Percentiles rank a stretch among this genome's conserved stretches.
These are phyloP conservation scores for Zoanthus sansibaricus DNA, from an alignment of 92 coral and sea anemone species.

Conservation along the genomic window DNA sequence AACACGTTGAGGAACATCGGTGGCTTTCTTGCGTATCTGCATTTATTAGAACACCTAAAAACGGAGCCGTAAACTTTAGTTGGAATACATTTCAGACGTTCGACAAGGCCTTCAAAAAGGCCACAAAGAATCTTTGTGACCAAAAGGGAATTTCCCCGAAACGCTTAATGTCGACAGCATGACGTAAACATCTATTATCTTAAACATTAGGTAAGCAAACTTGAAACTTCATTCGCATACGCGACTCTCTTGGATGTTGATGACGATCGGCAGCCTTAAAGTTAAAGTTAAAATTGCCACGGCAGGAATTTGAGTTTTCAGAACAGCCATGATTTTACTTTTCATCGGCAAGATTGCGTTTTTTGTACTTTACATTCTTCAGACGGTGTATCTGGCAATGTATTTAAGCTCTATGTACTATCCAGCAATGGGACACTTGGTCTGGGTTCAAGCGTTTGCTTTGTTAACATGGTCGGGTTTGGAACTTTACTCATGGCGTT, in stretches of 20 bases:
- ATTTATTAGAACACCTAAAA: too few relatives aligned
- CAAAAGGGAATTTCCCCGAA: too few relatives aligned
- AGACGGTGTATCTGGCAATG: conserved; percentile 6
- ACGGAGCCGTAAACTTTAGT: too few relatives aligned
- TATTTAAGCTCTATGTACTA: conserved; percentile 2
- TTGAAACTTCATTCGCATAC: background rate
- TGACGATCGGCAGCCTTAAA: background rate
- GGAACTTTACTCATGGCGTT: background rate
- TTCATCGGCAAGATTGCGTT: conserved; percentile 4
- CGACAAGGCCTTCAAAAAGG: too few relatives aligned
- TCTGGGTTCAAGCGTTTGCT: background rate
- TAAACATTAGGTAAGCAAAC: too few relatives aligned
- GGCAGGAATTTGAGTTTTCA: background rate
- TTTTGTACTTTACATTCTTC: conserved; percentile 1
- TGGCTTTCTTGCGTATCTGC: too few relatives aligned
- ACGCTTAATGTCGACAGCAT: too few relatives aligned
- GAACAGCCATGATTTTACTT: background rate
- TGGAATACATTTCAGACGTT: too few relatives aligned
- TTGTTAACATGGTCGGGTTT: conserved; percentile 5
- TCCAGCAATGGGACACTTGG: background rate
- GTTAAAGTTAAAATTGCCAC: background rate
- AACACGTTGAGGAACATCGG: too few relatives aligned
- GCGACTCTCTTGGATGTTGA: background rate
- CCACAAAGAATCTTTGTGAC: too few relatives aligned
- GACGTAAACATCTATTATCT: too few relatives aligned